Conservation (phyloP, 2,888 invertebrate species). For the Nymphalis c-album region DNA sequence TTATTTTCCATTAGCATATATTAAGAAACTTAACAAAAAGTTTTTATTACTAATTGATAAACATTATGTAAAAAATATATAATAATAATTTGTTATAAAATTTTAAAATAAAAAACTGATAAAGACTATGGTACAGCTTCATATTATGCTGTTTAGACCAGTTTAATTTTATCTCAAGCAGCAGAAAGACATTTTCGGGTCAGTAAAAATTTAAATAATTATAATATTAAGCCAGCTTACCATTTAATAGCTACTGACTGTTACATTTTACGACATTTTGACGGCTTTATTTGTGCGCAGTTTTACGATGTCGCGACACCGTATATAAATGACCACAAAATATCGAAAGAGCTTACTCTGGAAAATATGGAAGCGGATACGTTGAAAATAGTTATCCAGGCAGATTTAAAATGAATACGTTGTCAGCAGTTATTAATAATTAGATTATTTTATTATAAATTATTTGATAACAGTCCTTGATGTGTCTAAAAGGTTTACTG, state of each 20-base stretch:
- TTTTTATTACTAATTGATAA: neutral
- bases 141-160: conserved; percentile 18
- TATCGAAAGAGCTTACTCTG: conserved; percentile 1
- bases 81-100: neutral
- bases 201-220: conserved; percentile 30
- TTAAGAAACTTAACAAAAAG: neutral
- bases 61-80: neutral
- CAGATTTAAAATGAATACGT: neutral
- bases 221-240: conserved; percentile 30
- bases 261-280: conserved; percentile 38
- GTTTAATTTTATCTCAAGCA: conserved; percentile 20
- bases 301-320: conserved; percentile 32
- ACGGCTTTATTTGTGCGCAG: conserved; percentile 45
- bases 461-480: neutral
- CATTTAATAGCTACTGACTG: conserved; percentile 32
- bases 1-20: neutral
- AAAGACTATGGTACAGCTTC: neutral
- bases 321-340: conserved; percentile 23
- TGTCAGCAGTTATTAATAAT: neutral
- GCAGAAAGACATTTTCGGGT: conserved; percentile 8
- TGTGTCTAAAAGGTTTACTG: too few relatives aligned
- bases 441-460: neutral
- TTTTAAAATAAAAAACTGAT: neutral
- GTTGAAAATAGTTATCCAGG: conserved; percentile 5
- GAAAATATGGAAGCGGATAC: neutral